phyloP scores from a whole-genome alignment of 2,888 invertebrate species.

The Drosophila testacea region DNA sequence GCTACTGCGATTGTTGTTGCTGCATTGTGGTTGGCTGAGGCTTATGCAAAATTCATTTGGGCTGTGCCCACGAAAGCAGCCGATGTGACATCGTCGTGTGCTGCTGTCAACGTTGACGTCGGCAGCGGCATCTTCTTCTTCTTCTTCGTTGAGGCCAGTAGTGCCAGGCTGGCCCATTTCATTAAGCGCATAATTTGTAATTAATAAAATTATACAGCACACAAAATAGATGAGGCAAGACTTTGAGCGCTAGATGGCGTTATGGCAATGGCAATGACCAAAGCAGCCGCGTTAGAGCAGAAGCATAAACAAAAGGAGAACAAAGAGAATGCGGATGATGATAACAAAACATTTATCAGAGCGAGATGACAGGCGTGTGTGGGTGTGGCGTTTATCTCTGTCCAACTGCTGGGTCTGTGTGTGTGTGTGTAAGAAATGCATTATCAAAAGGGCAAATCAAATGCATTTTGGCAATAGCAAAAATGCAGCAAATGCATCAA shows the following conservation, averaged over 20 bases:
- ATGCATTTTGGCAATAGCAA: constrained; percentile 59
- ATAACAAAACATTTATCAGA: constrained; percentile 26
- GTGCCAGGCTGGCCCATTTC: constrained; percentile 52
- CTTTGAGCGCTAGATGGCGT: constrained; percentile 43
- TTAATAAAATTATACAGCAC: constrained; percentile 68
- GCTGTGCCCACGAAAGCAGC: constrained; percentile 51
- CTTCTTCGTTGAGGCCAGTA: constrained; percentile 21
- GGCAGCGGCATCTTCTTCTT: constrained; percentile 2
- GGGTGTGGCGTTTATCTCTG: constrained; percentile 48
- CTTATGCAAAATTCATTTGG: constrained; percentile 80
- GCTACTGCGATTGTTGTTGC: constrained; percentile 43
- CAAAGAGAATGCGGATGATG: constrained; percentile 8
- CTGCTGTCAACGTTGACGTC: constrained; percentile 36
- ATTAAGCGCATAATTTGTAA: constrained; percentile 77
- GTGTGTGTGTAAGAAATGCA: constrained; percentile 40
- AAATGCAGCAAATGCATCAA: constrained; percentile 23
- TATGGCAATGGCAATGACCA: background rate
- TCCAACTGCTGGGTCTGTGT: constrained; percentile 1
- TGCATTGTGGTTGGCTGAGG: constrained; percentile 82
- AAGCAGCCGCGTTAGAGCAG: constrained; percentile 3
- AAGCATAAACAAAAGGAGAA: constrained; percentile 4
- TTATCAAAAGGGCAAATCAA: constrained; percentile 57
- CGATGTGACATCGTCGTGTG: constrained; percentile 42
- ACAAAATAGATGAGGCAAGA: constrained; percentile 31
- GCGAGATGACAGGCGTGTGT: constrained; percentile 45